phyloP scores from a whole-genome alignment of 2,888 invertebrate genomes.

The Lymantria dispar region DNA sequence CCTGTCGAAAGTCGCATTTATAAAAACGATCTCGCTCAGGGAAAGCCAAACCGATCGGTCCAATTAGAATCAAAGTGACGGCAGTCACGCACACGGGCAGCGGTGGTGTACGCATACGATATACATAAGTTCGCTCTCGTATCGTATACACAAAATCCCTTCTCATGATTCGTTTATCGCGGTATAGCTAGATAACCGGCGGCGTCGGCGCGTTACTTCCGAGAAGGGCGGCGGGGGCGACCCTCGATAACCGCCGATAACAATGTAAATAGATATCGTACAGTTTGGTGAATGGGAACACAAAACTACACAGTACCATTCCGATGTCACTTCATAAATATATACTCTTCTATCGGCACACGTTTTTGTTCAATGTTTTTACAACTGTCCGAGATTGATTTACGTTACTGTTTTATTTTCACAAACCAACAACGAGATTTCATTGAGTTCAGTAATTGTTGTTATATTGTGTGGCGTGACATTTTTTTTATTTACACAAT shows the following conservation, averaged over 20 bases:
- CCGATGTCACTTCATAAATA: constrained; percentile 37
- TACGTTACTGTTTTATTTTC: constrained; percentile 3
- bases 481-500: no score
- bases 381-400: constrained; percentile 1
- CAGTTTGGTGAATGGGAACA: constrained; percentile 42
- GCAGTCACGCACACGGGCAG: constrained; percentile 7
- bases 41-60: constrained; percentile 14
- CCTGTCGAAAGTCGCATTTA: constrained; percentile 4
- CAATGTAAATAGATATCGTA: constrained; percentile 38
- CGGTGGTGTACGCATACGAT: constrained; percentile 1
- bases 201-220: constrained; percentile 35
- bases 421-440: not conserved
- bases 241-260: constrained; percentile 48
- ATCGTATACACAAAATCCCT: constrained; percentile 29
- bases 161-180: constrained; percentile 32
- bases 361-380: constrained; percentile 13
- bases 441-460: not conserved
- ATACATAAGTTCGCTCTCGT: not conserved
- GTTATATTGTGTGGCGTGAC: not conserved
- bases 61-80: constrained; percentile 10
- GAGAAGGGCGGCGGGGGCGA: constrained; percentile 39
- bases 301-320: constrained; percentile 3
- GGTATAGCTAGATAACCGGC: constrained; percentile 45
- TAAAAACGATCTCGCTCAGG: constrained; percentile 11
- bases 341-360: constrained; percentile 24